Conservation (phyloP, 2,888 invertebrate genomes). For the Dione juno region DNA sequence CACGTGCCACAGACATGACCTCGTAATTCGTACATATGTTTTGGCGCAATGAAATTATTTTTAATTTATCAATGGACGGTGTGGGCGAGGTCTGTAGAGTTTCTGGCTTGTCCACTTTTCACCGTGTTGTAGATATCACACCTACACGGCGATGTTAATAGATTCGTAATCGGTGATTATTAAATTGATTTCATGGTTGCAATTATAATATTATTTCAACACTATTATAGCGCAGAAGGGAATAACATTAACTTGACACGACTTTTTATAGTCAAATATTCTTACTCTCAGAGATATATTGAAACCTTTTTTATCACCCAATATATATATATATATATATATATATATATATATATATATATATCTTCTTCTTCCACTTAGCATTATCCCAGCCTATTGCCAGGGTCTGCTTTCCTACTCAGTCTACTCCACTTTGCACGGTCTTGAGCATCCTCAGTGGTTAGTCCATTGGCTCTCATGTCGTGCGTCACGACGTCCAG, state of each 20-base stretch:
- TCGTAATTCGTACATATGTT: conserved; percentile 24
- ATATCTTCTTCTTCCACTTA: too few relatives aligned
- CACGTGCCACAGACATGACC: conserved; percentile 22
- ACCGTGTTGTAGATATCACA: conserved; percentile 46
- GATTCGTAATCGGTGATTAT: conserved; percentile 28
- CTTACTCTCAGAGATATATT: too few relatives aligned
- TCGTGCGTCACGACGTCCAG: too few relatives aligned
- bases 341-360: too few relatives aligned
- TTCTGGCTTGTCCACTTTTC: conserved; percentile 47
- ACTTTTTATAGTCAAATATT: too few relatives aligned
- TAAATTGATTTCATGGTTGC: conserved; percentile 25
- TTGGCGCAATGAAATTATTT: conserved; percentile 34
- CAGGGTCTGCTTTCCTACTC: too few relatives aligned
- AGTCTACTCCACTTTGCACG: too few relatives aligned
- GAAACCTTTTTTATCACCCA: too few relatives aligned
- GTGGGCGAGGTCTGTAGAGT: conserved; percentile 44
- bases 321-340: too few relatives aligned
- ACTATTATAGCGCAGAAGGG: background rate
- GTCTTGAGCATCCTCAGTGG: too few relatives aligned
- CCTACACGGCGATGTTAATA: conserved; percentile 43
- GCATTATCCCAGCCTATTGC: too few relatives aligned
- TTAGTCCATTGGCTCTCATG: too few relatives aligned
- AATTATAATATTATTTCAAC: conserved; percentile 14
- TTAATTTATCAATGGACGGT: conserved; percentile 39
- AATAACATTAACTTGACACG: background rate